Conservation (phyloP, 2,888 invertebrate genomes). For the Aphidius colemani region DNA sequence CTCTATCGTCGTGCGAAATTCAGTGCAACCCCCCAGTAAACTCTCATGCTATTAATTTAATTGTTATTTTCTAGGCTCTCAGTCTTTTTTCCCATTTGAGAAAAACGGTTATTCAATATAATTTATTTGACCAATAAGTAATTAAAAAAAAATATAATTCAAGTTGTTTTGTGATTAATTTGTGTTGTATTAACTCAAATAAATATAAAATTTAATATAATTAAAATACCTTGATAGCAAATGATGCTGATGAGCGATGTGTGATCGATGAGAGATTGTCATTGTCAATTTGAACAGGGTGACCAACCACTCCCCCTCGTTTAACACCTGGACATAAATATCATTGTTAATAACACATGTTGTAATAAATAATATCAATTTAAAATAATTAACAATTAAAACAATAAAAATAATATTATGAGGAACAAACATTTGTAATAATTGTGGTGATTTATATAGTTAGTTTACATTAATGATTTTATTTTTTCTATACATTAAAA, state of each 20-base stretch:
- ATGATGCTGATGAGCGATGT: conserved; percentile 14
- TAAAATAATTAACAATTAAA: too few relatives aligned
- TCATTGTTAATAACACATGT: conserved; percentile 35
- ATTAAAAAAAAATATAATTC: background rate
- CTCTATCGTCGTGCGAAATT: conserved; percentile 38
- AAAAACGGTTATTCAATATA: background rate
- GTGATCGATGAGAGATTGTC: conserved; percentile 22
- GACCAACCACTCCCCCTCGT: conserved; percentile 38
- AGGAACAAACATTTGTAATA: conserved; percentile 1
- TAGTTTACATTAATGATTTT: too few relatives aligned
- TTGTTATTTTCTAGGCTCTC: conserved; percentile 5
- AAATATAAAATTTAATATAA: too few relatives aligned
- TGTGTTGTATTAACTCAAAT: too few relatives aligned
- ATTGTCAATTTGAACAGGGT: conserved; percentile 8
- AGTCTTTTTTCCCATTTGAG: background rate
- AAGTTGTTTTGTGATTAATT: too few relatives aligned
- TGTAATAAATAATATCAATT: too few relatives aligned
- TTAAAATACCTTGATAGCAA: too few relatives aligned
- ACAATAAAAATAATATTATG: conserved; percentile 26
- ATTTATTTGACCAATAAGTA: too few relatives aligned
- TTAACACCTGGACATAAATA: conserved; percentile 41
- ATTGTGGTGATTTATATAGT: too few relatives aligned
- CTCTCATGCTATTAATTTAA: conserved; percentile 25
- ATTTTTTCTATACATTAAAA: too few relatives aligned
- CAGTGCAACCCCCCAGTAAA: conserved; percentile 22